Evolutionary conservation across 2,797 vertebrate genomes (phyloP).

Genomic region (Pseudocheirus occidentalis): DNA sequence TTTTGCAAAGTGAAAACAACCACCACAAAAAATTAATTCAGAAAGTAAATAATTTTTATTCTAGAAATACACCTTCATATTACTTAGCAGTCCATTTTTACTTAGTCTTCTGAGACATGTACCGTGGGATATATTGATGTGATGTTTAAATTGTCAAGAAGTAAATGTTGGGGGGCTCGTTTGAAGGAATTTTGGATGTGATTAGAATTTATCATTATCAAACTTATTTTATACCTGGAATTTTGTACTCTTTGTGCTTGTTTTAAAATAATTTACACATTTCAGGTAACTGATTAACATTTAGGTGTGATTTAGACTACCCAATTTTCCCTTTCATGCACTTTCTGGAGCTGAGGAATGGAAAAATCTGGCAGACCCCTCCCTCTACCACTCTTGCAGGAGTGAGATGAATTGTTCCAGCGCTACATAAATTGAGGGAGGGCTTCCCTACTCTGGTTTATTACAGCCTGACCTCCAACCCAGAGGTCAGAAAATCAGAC

Average conservation of each 20-base stretch:
- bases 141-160: not conserved
- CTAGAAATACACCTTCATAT: not conserved
- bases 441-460: slow-evolving; percentile 67
- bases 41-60: not conserved
- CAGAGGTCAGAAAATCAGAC: slow-evolving; percentile 70
- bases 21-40: not conserved
- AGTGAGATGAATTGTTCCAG: slow-evolving; percentile 59
- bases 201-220: not conserved
- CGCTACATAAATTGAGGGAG: slow-evolving; percentile 71
- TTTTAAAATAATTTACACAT: not conserved
- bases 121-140: not conserved
- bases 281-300: not conserved
- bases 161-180: not conserved
- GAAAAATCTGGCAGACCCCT: slow-evolving; percentile 25
- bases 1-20: not conserved
- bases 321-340: not conserved
- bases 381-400: slow-evolving; percentile 4
- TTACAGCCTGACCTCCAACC: slow-evolving; percentile 73
- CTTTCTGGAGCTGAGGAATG: not conserved
- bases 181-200: not conserved
- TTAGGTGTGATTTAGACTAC: not conserved
- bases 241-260: not conserved
- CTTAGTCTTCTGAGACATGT: not conserved
- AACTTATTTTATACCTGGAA: not conserved
- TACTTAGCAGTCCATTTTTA: not conserved